Evolutionary conservation across 2,888 invertebrate species (phyloP).

Genomic region (Polydesmus complanatus): DNA sequence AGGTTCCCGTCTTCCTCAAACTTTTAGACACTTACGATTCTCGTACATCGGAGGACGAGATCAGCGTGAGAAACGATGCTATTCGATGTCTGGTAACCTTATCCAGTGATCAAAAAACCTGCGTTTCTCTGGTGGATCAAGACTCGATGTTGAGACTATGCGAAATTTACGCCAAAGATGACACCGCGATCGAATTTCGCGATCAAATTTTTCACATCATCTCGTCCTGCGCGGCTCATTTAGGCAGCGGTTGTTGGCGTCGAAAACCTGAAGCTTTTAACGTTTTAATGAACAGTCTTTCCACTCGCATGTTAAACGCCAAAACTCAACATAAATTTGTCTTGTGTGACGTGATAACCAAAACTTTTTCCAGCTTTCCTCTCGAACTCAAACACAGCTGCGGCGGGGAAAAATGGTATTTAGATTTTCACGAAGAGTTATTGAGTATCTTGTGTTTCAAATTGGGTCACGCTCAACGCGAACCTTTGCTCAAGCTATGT

Average conservation of each 20-base stretch:
- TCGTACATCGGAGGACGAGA: constrained; percentile 8
- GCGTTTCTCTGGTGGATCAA: constrained; percentile 59
- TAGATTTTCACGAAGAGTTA: constrained; percentile 64
- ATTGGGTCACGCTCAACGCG: constrained; percentile 73
- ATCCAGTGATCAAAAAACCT: constrained; percentile 46
- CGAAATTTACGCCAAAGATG: constrained; percentile 64
- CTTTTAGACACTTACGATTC: constrained; percentile 6
- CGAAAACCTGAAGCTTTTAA: constrained; percentile 11
- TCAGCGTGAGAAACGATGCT: constrained; percentile 20
- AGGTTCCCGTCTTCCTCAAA: constrained; percentile 16
- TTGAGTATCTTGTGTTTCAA: constrained; percentile 53
- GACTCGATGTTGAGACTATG: constrained; percentile 53
- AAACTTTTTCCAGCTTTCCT: constrained; percentile 38
- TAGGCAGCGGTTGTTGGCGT: constrained; percentile 12
- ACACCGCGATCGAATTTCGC: constrained; percentile 43
- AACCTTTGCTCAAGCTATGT: constrained; percentile 71
- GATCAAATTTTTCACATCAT: constrained; percentile 7
- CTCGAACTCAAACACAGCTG: constrained; percentile 43
- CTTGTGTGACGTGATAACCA: constrained; percentile 61
- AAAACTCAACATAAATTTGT: constrained; percentile 81
- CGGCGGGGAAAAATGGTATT: constrained; percentile 57
- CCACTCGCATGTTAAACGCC: constrained; percentile 50
- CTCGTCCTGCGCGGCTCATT: background rate
- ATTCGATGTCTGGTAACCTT: constrained; percentile 46
- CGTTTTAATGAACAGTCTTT: constrained; percentile 7